phyloP scores from a whole-genome alignment of 2,113 vertebrate species.

The Melanostigma gelatinosum region DNA sequence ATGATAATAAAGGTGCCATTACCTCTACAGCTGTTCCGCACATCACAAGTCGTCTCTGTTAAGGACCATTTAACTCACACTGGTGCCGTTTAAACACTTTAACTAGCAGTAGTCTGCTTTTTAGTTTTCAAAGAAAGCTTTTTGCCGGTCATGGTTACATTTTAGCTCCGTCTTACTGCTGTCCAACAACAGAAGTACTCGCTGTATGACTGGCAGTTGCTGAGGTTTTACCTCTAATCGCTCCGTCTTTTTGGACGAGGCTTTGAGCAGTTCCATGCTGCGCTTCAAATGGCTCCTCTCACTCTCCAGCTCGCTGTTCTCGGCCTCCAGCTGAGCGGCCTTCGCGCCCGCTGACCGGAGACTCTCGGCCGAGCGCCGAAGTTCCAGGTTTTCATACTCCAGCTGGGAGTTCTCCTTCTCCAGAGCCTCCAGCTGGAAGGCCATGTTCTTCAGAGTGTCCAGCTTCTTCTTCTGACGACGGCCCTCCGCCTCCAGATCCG shows the following conservation, averaged over 20 bases:
- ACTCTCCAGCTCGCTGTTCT: constrained; percentile 94
- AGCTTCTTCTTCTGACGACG: constrained; percentile 93
- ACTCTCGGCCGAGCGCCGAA: constrained; percentile 89
- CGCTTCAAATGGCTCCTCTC: constrained; percentile 93
- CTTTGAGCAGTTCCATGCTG: constrained; percentile 93
- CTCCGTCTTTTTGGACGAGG: constrained; percentile 94
- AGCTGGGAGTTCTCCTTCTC: constrained; percentile 96
- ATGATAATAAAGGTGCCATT: background rate
- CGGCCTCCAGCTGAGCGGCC: constrained; percentile 90
- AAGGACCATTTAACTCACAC: background rate
- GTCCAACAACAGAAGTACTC: background rate
- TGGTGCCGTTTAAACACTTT: background rate
- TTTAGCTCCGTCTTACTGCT: background rate
- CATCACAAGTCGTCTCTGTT: background rate
- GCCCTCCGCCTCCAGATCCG: constrained; percentile 90
- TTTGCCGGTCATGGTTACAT: background rate
- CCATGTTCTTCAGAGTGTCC: constrained; percentile 90
- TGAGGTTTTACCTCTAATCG: constrained; percentile 85
- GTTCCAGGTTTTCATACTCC: constrained; percentile 93
- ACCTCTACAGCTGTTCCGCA: background rate
- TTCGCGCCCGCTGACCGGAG: constrained; percentile 89
- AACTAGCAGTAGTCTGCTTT: background rate
- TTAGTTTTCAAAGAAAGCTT: background rate
- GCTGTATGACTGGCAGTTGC: background rate
- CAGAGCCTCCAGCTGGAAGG: constrained; percentile 91